phyloP scores from a whole-genome alignment of 2,888 invertebrate genomes.

The Mythimna pallens region DNA sequence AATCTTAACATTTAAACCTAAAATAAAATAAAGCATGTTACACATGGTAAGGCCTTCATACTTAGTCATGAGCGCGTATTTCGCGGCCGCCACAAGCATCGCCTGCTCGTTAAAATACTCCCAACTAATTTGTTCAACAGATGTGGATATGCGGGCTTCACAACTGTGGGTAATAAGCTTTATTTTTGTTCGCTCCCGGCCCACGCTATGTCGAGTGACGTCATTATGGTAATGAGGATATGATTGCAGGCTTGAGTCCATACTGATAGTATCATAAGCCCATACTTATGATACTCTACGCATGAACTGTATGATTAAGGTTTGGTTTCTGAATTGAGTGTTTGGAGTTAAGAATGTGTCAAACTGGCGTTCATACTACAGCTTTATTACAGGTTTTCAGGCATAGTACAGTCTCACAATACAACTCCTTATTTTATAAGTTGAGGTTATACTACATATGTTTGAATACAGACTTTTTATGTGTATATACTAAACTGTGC shows the following conservation, averaged over 20 bases:
- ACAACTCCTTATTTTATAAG: no score
- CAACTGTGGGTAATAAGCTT: conserved; percentile 40
- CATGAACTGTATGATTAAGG: neutral
- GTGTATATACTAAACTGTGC: no score
- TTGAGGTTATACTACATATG: no score
- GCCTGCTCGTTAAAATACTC: conserved; percentile 52
- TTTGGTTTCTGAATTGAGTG: no score
- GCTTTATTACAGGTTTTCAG: no score
- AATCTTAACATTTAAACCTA: no score
- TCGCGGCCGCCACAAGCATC: conserved; percentile 20
- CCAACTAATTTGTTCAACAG: conserved; percentile 50
- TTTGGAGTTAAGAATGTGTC: no score
- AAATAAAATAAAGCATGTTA: neutral
- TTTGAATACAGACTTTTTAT: no score
- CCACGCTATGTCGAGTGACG: conserved; percentile 13
- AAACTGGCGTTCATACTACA: no score
- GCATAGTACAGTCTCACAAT: no score
- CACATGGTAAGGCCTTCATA: conserved; percentile 28
- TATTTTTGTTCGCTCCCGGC: conserved; percentile 42
- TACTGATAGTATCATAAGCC: no score
- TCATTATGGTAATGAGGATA: conserved; percentile 36
- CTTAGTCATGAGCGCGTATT: conserved; percentile 12
- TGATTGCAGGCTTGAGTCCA: conserved; percentile 21
- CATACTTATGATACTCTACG: neutral
- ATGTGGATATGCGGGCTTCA: conserved; percentile 39